Percentiles rank a stretch among this genome's conserved stretches.
These are phyloP conservation scores for Thymallus thymallus DNA, from an alignment of 2,113 vertebrate species.

Conservation along the genomic window DNA sequence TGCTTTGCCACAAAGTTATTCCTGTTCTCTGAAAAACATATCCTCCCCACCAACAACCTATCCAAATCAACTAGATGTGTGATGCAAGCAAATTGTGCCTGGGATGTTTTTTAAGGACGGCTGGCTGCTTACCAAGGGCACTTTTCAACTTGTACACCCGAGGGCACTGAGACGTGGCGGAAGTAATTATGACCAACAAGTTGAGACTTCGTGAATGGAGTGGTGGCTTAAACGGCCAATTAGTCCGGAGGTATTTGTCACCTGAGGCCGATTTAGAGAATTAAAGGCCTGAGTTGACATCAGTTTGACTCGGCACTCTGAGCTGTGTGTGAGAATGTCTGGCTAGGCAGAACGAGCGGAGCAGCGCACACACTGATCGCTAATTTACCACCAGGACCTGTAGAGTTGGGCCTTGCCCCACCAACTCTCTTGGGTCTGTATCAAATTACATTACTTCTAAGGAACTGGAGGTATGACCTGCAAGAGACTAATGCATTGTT, in stretches of 20 bases:
- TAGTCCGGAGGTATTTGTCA: constrained; percentile 61
- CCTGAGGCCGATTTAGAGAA: constrained; percentile 61
- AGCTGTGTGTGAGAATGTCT: constrained; percentile 28
- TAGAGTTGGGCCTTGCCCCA: constrained; percentile 11
- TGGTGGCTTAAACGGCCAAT: constrained; percentile 48
- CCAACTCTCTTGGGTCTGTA: constrained; percentile 4
- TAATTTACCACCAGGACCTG: constrained; percentile 4
- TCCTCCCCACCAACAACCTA: constrained; percentile 31
- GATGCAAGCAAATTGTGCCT: constrained; percentile 20
- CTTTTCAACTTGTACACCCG: constrained; percentile 17
- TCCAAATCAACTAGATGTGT: constrained; percentile 23
- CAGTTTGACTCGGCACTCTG: background rate
- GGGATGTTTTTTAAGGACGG: constrained; percentile 21
- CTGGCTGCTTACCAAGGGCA: constrained; percentile 15
- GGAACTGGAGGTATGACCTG: background rate
- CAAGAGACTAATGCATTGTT: too few species aligned
- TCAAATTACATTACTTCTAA: constrained; percentile 17
- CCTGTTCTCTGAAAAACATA: constrained; percentile 52
- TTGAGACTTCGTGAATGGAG: constrained; percentile 37
- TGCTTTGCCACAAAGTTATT: constrained; percentile 57
- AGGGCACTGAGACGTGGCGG: constrained; percentile 47
- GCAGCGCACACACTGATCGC: constrained; percentile 19
- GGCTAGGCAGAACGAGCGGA: constrained; percentile 41
- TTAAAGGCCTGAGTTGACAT: constrained; percentile 16
- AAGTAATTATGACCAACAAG: constrained; percentile 44